Evolutionary conservation across 2,797 vertebrate species (phyloP).

Genomic region (Ambastaia sidthimunki): DNA sequence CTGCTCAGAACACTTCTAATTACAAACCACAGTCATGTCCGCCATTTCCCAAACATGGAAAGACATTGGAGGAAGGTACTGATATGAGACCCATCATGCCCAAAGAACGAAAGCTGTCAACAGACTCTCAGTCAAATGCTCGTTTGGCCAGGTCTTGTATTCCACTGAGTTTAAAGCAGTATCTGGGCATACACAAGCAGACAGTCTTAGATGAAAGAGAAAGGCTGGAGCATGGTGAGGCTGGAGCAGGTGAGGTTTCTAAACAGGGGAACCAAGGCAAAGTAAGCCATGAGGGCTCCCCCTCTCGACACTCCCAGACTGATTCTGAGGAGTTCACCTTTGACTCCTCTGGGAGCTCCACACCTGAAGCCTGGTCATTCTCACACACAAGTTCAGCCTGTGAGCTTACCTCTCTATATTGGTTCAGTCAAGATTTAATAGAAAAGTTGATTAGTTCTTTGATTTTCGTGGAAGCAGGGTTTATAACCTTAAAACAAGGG

Average conservation of each 20-base stretch:
- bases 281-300: slow-evolving; percentile 35
- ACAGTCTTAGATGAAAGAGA: slow-evolving; percentile 43
- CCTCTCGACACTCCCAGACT: slow-evolving; percentile 35
- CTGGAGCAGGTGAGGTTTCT: slow-evolving; percentile 27
- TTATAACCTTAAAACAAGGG: slow-evolving; percentile 22
- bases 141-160: slow-evolving; percentile 64
- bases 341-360: slow-evolving; percentile 58
- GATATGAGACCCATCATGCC: slow-evolving; percentile 1
- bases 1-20: slow-evolving; percentile 10
- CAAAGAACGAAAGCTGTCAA: slow-evolving; percentile 36
- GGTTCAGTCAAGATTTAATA: slow-evolving; percentile 28
- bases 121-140: slow-evolving; percentile 18
- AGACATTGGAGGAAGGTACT: slow-evolving; percentile 34
- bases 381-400: slow-evolving; percentile 69
- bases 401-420: slow-evolving; percentile 63
- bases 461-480: slow-evolving; percentile 57
- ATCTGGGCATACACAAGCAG: slow-evolving; percentile 62
- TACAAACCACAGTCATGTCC: slow-evolving; percentile 19
- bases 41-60: slow-evolving; percentile 13
- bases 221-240: not conserved
- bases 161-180: slow-evolving; percentile 64
- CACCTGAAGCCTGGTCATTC: slow-evolving; percentile 58
- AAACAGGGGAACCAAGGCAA: slow-evolving; percentile 21
- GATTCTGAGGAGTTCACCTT: slow-evolving; percentile 46
- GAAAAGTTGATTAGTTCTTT: slow-evolving; percentile 21